phyloP scores from a whole-genome alignment of 2,888 invertebrate species.

The Scotopteryx bipunctaria region DNA sequence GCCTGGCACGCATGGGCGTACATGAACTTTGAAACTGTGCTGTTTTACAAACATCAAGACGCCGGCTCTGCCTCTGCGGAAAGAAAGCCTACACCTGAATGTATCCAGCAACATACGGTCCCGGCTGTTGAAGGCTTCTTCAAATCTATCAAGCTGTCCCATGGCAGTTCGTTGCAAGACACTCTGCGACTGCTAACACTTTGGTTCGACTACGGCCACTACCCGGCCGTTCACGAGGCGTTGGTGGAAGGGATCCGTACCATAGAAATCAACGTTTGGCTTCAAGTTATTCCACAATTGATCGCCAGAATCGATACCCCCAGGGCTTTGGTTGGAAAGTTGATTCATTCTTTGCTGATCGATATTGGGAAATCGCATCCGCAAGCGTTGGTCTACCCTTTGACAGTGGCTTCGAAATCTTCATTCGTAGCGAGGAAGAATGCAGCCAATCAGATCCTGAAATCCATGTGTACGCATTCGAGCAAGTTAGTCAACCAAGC shows the following conservation, averaged over 20 bases:
- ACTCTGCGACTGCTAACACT: constrained; percentile 96
- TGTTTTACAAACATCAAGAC: constrained; percentile 83
- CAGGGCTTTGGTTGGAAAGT: constrained; percentile 91
- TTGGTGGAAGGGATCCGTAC: constrained; percentile 95
- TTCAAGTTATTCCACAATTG: constrained; percentile 99
- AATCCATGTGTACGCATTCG: constrained; percentile 98
- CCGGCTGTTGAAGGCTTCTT: constrained; percentile 98
- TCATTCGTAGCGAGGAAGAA: constrained; percentile 92
- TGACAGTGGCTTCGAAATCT: constrained; percentile 98
- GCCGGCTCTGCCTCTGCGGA: constrained; percentile 51
- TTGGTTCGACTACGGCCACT: constrained; percentile 99
- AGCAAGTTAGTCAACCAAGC: constrained; percentile 96
- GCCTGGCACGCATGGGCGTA: constrained; percentile 99
- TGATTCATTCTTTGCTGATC: constrained; percentile 96
- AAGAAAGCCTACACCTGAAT: constrained; percentile 59
- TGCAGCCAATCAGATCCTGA: constrained; percentile 97
- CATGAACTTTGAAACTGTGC: constrained; percentile 97
- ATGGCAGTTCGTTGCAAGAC: constrained; percentile 97
- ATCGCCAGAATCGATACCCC: constrained; percentile 99
- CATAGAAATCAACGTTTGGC: constrained; percentile 99
- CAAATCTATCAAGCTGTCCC: constrained; percentile 95
- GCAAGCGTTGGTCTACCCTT: constrained; percentile 97
- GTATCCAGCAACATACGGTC: constrained; percentile 91
- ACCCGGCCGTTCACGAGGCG: constrained; percentile 96
- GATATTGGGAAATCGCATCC: constrained; percentile 99